Evolutionary conservation across 1,140 invertebrate species (phyloP).

Genomic region (Drosophila nebulosa): DNA sequence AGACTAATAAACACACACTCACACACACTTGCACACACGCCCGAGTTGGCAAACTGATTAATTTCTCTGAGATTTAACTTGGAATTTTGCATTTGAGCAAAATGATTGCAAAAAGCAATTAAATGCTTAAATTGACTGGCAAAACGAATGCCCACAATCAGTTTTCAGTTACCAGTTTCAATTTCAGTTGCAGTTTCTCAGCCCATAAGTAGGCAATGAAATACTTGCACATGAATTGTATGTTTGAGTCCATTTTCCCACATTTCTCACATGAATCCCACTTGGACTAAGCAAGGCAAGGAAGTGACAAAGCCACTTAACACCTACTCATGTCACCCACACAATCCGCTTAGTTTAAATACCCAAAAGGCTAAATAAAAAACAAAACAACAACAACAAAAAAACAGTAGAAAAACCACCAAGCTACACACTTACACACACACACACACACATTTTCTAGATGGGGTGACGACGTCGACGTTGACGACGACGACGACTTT

Average conservation of each 20-base stretch:
- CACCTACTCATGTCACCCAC: slow-evolving; percentile 78
- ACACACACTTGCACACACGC: not conserved
- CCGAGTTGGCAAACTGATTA: slow-evolving; percentile 50
- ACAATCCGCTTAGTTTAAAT: slow-evolving; percentile 79
- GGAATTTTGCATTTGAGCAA: slow-evolving; percentile 3
- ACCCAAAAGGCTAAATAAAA: slow-evolving; percentile 75
- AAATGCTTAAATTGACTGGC: slow-evolving; percentile 62
- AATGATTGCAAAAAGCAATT: slow-evolving; percentile 63
- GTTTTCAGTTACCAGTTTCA: not conserved
- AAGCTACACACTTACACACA: slow-evolving; percentile 22
- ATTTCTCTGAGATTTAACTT: slow-evolving; percentile 55
- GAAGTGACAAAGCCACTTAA: slow-evolving; percentile 78
- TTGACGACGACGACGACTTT: slow-evolving; percentile 52
- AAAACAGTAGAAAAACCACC: slow-evolving; percentile 54
- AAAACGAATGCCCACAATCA: slow-evolving; percentile 24
- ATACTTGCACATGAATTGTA: not conserved
- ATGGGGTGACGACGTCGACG: slow-evolving; percentile 7
- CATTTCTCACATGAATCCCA: slow-evolving; percentile 18
- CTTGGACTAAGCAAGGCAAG: slow-evolving; percentile 31
- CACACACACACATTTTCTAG: slow-evolving; percentile 16
- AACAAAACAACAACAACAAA: slow-evolving; percentile 53
- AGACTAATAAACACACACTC: slow-evolving; percentile 21
- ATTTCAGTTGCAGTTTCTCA: slow-evolving; percentile 2
- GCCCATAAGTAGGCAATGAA: slow-evolving; percentile 12
- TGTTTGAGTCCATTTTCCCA: slow-evolving; percentile 36